phyloP scores from a whole-genome alignment of 2,797 vertebrate genomes.

The Sebastes hubbsi region DNA sequence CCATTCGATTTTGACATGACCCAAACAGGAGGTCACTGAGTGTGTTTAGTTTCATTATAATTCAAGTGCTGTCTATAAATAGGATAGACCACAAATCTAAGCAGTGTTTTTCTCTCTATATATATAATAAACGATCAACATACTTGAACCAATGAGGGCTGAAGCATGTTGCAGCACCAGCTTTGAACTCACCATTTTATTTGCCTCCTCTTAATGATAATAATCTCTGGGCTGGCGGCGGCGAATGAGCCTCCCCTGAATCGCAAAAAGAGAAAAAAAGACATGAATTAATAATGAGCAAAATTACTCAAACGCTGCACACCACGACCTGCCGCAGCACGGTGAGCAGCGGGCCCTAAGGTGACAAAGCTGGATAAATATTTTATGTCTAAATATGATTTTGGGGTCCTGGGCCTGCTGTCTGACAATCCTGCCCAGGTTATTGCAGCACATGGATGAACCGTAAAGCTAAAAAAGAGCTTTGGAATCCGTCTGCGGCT shows the following conservation, averaged over 20 bases:
- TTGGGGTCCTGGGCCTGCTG: slow-evolving; percentile 45
- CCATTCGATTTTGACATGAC: slow-evolving; percentile 53
- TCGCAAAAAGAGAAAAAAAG: slow-evolving; percentile 59
- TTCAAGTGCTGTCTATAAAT: slow-evolving; percentile 33
- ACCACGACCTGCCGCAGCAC: slow-evolving; percentile 69
- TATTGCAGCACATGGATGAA: slow-evolving; percentile 45
- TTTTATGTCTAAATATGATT: slow-evolving; percentile 82
- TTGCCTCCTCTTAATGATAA: slow-evolving; percentile 66
- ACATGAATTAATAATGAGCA: slow-evolving; percentile 81
- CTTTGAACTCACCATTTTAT: slow-evolving; percentile 62
- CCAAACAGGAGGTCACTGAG: slow-evolving; percentile 56
- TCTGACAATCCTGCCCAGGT: slow-evolving; percentile 46
- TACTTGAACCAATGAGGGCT: slow-evolving; percentile 16
- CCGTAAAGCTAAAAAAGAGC: slow-evolving; percentile 43
- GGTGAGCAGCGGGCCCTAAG: slow-evolving; percentile 72
- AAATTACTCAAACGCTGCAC: slow-evolving; percentile 81
- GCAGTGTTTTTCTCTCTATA: slow-evolving; percentile 13
- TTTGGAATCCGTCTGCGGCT: slow-evolving; percentile 17
- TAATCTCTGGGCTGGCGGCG: slow-evolving; percentile 49
- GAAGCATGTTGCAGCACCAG: slow-evolving; percentile 29
- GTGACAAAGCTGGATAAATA: slow-evolving; percentile 81
- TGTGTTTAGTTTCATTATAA: slow-evolving; percentile 41
- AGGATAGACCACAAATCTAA: slow-evolving; percentile 1
- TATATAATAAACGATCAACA: slow-evolving; percentile 7
- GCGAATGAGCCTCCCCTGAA: slow-evolving; percentile 69